Base-by-base conservation (phyloP, 2,888 invertebrate species). In the Drosophila trichaetosa region DNA sequence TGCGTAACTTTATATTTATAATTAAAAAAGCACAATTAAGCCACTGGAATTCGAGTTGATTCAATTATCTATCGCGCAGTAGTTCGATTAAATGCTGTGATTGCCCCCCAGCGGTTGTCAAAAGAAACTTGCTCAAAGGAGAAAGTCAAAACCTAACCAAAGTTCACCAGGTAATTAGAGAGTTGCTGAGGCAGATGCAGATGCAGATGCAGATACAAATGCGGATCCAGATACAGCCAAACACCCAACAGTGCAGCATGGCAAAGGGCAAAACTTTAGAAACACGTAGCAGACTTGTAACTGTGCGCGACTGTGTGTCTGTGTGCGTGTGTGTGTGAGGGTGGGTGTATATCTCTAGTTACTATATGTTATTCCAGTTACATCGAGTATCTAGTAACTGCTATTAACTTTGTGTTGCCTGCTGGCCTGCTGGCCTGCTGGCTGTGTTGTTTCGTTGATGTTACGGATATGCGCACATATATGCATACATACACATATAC, bases 131-230 rank as follows among this genome's bases (percentile, higher is more conserved):
- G 46, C n/a, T 5, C 31, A 16, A 64, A 64, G 24, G 27, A 24
- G n/a, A 60, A 61, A 46, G 42, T 33, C 46, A 53, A 34, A 49
- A 33, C 21, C 27, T 31, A 13, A 18, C 33, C 40, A 38, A 27
- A 52, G 56, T 21, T 38, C 61, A 34, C n/a, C 56, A 29, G 34
- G 38, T 64, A 74, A 74, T 74, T 74, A 69, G 61, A 69, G 46
- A 42, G 56, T 18, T 60, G 56, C 16, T 48, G 29, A 13, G 11
- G 46, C 49, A 40, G 34, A 48, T 18, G 24, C n/a, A 31, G 18
- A 34, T n/a, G 16, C 49, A 29, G 31, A 10, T 31, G 21, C 18
- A 18, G 53, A 36, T 36, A 21, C 7, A 46, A 16, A 16, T 21
- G 13, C 21, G 21, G 18, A 11, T 27, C n/a, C 48, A 61, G 38